A percentile compares a stretch with the other conserved stretches of the same genome.
Evolutionary conservation across 1,140 invertebrate species (phyloP).

Genomic region (Apocrypta bakeri): DNA sequence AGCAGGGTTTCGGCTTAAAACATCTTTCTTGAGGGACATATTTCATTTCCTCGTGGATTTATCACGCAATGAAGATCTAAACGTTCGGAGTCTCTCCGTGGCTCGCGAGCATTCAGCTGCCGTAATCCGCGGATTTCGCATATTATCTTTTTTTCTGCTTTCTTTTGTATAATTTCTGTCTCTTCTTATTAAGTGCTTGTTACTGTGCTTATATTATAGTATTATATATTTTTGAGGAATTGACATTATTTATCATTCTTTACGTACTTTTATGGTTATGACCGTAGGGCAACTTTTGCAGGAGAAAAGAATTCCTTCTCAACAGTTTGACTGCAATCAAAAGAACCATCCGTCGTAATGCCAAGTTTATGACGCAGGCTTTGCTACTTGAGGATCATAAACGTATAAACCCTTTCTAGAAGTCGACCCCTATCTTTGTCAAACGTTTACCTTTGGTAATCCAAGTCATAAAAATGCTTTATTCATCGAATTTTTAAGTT

Average conservation of each 20-base stretch:
- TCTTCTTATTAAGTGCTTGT: background rate
- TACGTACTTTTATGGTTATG: background rate
- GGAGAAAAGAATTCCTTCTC: constrained; percentile 3
- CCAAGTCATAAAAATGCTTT: background rate
- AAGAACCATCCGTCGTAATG: background rate
- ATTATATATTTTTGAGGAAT: too few relatives aligned
- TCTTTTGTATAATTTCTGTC: background rate
- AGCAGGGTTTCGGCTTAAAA: constrained; percentile 34
- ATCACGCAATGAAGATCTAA: background rate
- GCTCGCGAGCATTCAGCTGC: background rate
- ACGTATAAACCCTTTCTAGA: constrained; percentile 26
- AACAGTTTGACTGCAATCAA: constrained; percentile 25
- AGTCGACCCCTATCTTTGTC: background rate
- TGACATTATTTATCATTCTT: background rate
- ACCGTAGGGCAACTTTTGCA: background rate
- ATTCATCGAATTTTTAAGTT: background rate
- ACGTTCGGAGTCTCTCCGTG: background rate
- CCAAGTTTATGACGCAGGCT: constrained; percentile 27
- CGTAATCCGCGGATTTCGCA: background rate
- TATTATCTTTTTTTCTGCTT: background rate
- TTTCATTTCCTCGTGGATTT: constrained; percentile 7
- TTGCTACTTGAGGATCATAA: constrained; percentile 29
- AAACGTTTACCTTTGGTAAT: background rate
- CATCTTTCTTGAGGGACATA: background rate
- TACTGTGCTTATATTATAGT: background rate